Conservation (phyloP, 2,888 invertebrate species). For the Troilus luridus region DNA sequence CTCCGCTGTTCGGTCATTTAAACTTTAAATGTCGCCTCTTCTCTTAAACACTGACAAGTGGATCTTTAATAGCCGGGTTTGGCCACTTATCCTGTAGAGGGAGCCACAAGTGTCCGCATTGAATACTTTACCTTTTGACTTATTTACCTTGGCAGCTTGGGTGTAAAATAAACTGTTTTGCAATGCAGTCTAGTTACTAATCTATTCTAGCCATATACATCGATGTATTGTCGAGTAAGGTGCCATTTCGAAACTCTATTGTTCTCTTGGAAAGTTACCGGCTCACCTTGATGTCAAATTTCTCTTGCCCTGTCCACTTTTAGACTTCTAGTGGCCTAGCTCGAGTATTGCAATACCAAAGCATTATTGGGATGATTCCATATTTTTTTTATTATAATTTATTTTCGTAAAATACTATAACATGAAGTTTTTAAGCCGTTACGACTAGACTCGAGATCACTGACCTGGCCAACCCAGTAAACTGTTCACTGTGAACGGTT, state of each 20-base stretch:
- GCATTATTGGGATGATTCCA: neutral
- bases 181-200: too few relatives aligned
- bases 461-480: slow-evolving; percentile 18
- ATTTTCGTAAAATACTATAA: too few relatives aligned
- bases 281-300: slow-evolving; percentile 47
- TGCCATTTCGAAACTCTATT: neutral
- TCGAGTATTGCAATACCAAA: neutral
- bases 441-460: neutral
- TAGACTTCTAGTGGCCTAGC: neutral
- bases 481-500: neutral
- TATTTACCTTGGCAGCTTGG: too few relatives aligned
- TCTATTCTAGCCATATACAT: neutral
- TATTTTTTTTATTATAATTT: too few relatives aligned
- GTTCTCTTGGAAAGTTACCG: neutral
- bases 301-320: neutral
- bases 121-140: neutral
- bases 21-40: slow-evolving; percentile 14
- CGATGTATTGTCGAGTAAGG: neutral
- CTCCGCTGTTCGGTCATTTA: neutral
- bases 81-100: neutral
- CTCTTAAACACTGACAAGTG: neutral
- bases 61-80: neutral
- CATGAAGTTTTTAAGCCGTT: too few relatives aligned
- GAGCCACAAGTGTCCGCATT: neutral
- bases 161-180: too few relatives aligned